These are phyloP conservation scores for Anisognathus igniventris DNA, from an alignment of 2,797 vertebrate genomes.

Conservation along the genomic window DNA sequence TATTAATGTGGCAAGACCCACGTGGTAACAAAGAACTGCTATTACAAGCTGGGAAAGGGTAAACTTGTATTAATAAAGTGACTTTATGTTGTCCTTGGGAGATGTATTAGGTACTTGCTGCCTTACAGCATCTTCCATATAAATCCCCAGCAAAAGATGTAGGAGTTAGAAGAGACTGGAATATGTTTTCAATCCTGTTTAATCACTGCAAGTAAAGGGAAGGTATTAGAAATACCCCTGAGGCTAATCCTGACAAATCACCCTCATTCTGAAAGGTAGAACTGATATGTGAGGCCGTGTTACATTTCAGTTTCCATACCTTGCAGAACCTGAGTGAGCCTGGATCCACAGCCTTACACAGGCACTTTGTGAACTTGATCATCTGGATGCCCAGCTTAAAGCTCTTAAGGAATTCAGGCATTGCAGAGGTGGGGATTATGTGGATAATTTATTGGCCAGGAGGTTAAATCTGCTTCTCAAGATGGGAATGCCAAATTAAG, in stretches of 20 bases:
- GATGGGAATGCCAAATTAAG: neutral
- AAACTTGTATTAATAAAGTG: neutral
- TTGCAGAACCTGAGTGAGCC: neutral
- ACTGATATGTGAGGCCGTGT: neutral
- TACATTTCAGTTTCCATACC: neutral
- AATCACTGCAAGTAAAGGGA: conserved; percentile 23
- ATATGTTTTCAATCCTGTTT: conserved; percentile 29
- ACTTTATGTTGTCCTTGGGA: conserved; percentile 55
- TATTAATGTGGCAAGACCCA: neutral
- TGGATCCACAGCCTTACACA: neutral
- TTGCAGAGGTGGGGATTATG: neutral
- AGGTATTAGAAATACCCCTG: conserved; percentile 14
- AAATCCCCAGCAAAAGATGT: conserved; percentile 16
- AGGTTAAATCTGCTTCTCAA: conserved; percentile 4
- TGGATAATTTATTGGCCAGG: neutral
- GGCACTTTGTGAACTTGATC: neutral
- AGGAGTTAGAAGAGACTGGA: neutral
- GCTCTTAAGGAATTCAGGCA: neutral
- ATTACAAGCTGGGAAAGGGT: neutral
- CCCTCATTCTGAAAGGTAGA: neutral
- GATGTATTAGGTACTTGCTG: neutral
- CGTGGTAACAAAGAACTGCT: neutral
- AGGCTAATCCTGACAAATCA: conserved; percentile 31
- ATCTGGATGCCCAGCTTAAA: neutral
- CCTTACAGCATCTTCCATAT: neutral